Evolutionary conservation across 2,797 vertebrate genomes (phyloP), one percentile per base, ranked within the genome.

Genomic region (Anableps anableps): DNA sequence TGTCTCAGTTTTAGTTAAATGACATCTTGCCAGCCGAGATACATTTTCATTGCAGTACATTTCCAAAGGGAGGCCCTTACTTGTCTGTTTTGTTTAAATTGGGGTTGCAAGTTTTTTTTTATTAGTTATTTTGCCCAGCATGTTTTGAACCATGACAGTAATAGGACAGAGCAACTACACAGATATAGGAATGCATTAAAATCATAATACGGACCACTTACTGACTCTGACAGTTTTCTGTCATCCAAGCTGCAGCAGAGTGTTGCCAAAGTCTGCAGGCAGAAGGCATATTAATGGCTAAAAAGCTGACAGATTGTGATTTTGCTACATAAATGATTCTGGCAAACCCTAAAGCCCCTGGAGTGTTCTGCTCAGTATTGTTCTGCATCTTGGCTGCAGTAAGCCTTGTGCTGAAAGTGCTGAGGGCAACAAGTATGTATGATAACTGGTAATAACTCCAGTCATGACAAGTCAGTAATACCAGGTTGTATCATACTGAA

Each of bases 381-480:
- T 62, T 77, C 51, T 9, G 23, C 62, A 58, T 74, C 77, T 77
- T 80, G 78, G 78, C 75, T 48, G 62, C 51, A 10, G 38, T 48
- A 26, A n/a, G 60, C 34, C 48, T 34, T 19, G 66, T 72, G 29
- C 5, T 11, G 26, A 45, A 76, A 77, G 60, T 31, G 78, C 78
- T 55, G 70, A 80, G 72, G 62, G 71, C 43, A 71, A 62, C 7
- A 51, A 84, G 75, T 74, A 4, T 51, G 47, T 19, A 60, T 48
- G 43, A 70, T 66, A 80, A 76, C 71, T 16, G 80, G 74, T 51
- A 62, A 76, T 70, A 50, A 66, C 74, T 43, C 53, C 72, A 74
- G 62, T 75, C 45, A 74, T 62, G 72, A 77, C 78, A 71, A 84
- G 75, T 84, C 62, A 6, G 74, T 84, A 74, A 70, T 34, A 70